phyloP scores from a whole-genome alignment of 2,797 vertebrate species.

The Apodemus agrarius region DNA sequence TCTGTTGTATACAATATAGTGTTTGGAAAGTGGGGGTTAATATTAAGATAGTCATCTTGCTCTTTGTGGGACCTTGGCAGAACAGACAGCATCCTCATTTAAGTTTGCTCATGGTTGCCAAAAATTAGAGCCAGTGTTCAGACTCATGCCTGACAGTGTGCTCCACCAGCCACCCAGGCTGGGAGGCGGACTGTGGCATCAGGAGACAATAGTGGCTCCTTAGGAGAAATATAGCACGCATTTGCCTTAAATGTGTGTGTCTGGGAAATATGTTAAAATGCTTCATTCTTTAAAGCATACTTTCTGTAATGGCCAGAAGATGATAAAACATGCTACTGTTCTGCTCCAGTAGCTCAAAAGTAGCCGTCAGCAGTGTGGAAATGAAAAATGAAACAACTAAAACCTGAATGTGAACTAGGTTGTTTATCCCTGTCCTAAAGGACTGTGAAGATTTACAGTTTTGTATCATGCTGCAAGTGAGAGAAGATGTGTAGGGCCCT shows the following conservation, averaged over 20 bases:
- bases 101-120: conserved; percentile 7
- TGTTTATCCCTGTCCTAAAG: not conserved
- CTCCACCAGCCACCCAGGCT: not conserved
- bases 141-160: not conserved
- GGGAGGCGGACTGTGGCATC: not conserved
- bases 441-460: conserved; percentile 38
- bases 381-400: not conserved
- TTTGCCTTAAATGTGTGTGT: not conserved
- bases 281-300: conserved; percentile 2
- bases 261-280: not conserved
- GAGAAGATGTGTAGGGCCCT: not conserved
- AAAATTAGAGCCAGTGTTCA: conserved; percentile 31
- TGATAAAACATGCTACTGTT: not conserved
- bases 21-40: not conserved
- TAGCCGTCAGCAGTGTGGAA: not conserved
- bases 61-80: conserved; percentile 47
- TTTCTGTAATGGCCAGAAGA: conserved; percentile 9
- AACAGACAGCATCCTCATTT: conserved; percentile 24
- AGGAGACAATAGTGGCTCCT: conserved; percentile 1
- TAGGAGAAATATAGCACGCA: not conserved
- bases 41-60: conserved; percentile 9
- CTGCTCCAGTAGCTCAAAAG: not conserved
- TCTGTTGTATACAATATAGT: not conserved
- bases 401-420: not conserved
- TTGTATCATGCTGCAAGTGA: not conserved